Base-by-base conservation (phyloP, 1,140 invertebrate genomes). In the Euwallacea similis region DNA sequence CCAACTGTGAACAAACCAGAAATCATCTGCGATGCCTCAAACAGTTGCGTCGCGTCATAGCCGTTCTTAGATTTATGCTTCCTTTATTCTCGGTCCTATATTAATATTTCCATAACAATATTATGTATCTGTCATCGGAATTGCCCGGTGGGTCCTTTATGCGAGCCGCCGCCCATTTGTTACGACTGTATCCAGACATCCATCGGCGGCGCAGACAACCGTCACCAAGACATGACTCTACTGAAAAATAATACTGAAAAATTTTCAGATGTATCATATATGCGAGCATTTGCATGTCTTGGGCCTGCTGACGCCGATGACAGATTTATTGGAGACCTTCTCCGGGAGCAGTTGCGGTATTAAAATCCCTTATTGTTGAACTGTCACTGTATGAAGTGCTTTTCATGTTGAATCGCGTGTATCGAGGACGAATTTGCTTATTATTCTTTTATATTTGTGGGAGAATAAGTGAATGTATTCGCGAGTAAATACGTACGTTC, bases 31-130 rank as follows among this genome's bases (percentile, higher is more conserved):
- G 41, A 41, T 55, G 53, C 50, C 33, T 56, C 64, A 58, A 55
- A 58, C 64, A 66, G 50, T 58, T 55, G 56, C 59, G 10, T 50
- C 47, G 42, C 47, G 60, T 54, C 58, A 69, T 42, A 50, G 42
- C 59, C 42, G 46, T 47, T 65, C 66, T 58, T 67, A 70, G 74
- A 78, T 75, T 78, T 76, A 78, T 75, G 74, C 70, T 75, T 74
- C 71, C 75, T 76, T 78, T 78, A 66, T 76, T 74, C 74, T 71
- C 74, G 69, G 69, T 62, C 72, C 73, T 70, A 76, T 77, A 79
- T 78, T 79, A 79, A 79, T 79, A 79, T 79, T 79, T 79, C 77
- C 76, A 77, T 79, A 79, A 77, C 73, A 76, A 79, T 79, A 79
- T 79, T 76, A 75, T 77, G 77, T 76, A 76, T 77, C 76, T 76